Conservation (phyloP, 2,797 vertebrate species). For the Macrochelys suwanniensis region DNA sequence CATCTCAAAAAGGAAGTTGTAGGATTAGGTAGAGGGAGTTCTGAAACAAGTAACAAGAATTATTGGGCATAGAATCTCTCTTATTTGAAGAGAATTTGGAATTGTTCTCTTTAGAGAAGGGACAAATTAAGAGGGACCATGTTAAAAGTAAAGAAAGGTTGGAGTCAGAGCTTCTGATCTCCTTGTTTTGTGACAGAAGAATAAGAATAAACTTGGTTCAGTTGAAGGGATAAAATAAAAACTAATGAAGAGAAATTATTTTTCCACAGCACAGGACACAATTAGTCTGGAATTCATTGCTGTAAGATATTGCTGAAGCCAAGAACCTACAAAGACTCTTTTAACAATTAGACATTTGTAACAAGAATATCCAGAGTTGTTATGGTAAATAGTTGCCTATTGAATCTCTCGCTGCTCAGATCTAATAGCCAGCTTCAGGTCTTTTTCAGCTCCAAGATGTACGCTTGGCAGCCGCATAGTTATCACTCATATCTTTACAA, state of each 20-base stretch:
- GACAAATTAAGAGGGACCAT: not conserved
- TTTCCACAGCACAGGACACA: not conserved
- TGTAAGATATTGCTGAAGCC: not conserved
- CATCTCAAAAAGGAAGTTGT: not conserved
- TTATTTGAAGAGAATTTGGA: not conserved
- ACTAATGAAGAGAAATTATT: not conserved
- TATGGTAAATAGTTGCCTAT: not conserved
- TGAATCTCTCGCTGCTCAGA: not conserved
- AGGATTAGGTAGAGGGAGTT: not conserved
- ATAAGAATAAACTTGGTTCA: not conserved
- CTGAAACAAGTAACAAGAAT: not conserved
- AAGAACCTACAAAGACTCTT: not conserved
- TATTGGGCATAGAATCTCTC: not conserved
- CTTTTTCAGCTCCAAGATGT: not conserved
- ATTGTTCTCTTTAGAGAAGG: not conserved
- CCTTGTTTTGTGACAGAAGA: not conserved
- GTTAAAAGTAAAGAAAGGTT: not conserved
- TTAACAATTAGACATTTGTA: not conserved
- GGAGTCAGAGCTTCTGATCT: not conserved
- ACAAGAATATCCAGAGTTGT: not conserved
- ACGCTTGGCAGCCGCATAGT: rapidly evolving
- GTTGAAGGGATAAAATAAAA: not conserved
- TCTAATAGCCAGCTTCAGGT: not conserved
- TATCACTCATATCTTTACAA: not conserved
- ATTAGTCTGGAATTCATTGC: not conserved